These are phyloP conservation scores for Geotria australis DNA, from an alignment of 2,797 vertebrate species.

Conservation along the genomic window DNA sequence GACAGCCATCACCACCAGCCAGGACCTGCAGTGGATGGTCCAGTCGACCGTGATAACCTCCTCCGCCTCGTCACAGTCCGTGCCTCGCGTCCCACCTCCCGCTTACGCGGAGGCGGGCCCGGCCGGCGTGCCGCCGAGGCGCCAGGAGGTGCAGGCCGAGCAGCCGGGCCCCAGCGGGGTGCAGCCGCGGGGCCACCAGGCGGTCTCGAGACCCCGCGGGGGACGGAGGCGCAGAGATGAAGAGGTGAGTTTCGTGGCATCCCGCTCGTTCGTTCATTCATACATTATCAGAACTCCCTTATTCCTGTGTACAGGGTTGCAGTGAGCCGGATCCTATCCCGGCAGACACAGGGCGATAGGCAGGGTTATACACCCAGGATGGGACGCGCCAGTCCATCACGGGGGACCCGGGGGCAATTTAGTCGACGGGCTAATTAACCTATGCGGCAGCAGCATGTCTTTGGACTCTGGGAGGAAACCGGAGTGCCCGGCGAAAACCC, in stretches of 20 bases:
- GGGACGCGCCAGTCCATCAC: no score
- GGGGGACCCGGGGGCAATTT: no score
- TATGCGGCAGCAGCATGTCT: no score
- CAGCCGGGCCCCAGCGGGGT: not conserved
- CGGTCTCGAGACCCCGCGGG: not conserved
- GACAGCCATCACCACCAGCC: slow-evolving; percentile 88
- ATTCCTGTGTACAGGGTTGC: no score
- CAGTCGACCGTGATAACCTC: slow-evolving; percentile 82
- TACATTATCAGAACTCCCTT: no score
- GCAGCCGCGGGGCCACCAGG: not conserved
- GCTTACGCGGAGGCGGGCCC: not conserved
- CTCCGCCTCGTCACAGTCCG: slow-evolving; percentile 39
- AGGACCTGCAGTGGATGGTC: slow-evolving; percentile 94
- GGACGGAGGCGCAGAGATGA: not conserved
- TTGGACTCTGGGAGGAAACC: no score
- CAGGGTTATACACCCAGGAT: no score
- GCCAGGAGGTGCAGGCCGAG: not conserved
- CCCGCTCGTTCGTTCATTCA: no score
- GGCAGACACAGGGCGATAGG: no score
- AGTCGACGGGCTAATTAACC: no score
- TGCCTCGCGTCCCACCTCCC: not conserved
- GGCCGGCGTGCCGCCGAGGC: not conserved
- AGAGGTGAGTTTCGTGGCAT: not conserved
- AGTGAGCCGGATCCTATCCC: no score
- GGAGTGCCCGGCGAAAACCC: no score